A percentile compares a stretch with the other conserved stretches of the same genome.
Conservation (phyloP, 1,140 invertebrate genomes). For the Pseudachorutes palmiensis region DNA sequence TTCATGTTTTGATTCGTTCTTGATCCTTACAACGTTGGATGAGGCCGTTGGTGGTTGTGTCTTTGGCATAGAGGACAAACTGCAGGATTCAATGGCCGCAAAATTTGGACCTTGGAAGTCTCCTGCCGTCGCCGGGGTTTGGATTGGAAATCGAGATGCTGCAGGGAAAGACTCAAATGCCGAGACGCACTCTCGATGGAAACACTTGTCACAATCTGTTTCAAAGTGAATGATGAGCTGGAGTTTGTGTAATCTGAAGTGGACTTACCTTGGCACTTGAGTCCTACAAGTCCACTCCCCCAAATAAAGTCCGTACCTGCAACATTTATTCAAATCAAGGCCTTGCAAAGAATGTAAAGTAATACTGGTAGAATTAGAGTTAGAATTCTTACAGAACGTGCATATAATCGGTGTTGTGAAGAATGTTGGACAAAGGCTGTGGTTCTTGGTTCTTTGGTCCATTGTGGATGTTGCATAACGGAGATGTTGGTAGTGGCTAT, state of each 20-base stretch:
- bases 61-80: constrained; percentile 21
- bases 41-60: neutral
- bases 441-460: constrained; percentile 20
- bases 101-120: constrained; percentile 15
- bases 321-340: no score
- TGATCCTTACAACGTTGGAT: constrained; percentile 17
- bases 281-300: constrained; percentile 18
- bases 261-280: constrained; percentile 31
- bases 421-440: constrained; percentile 18
- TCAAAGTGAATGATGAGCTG: no score
- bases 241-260: neutral
- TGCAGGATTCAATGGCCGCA: constrained; percentile 21
- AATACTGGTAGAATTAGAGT: neutral
- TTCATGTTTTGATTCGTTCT: neutral
- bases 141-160: neutral
- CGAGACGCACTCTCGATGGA: constrained; percentile 25
- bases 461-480: neutral
- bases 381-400: constrained; percentile 28
- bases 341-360: constrained; percentile 13
- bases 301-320: constrained; percentile 27
- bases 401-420: constrained; percentile 31
- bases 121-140: neutral
- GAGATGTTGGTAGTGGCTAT: neutral
- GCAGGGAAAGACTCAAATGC: constrained; percentile 11
- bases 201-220: constrained; percentile 34